Evolutionary conservation across 2,113 vertebrate species (phyloP).

Genomic region (Callionymus lyra): DNA sequence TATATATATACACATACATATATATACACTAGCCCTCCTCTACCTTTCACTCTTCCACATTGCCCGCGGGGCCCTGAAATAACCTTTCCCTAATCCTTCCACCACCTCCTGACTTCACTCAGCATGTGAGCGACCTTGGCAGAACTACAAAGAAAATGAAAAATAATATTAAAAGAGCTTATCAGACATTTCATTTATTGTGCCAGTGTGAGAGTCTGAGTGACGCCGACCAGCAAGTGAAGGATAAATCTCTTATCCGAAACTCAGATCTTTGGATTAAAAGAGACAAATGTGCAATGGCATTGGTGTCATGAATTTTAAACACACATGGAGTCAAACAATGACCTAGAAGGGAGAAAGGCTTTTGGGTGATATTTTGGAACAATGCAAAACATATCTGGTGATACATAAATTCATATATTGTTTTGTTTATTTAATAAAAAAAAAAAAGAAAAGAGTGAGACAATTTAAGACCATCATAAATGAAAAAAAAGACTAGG

Average conservation of each 20-base stretch:
- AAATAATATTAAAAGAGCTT: constrained; percentile 11
- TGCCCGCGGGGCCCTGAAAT: constrained; percentile 25
- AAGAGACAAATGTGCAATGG: constrained; percentile 1
- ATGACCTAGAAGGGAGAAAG: no score
- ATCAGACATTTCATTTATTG: constrained; percentile 22
- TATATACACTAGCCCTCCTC: constrained; percentile 9
- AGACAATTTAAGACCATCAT: no score
- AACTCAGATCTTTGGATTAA: constrained; percentile 14
- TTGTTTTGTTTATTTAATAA: no score
- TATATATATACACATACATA: constrained; percentile 57
- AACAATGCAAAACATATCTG: no score
- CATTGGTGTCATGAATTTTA: constrained; percentile 2
- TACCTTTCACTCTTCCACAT: constrained; percentile 8
- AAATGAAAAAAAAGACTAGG: no score
- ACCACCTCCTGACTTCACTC: constrained; percentile 22
- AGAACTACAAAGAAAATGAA: constrained; percentile 33
- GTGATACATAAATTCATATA: no score
- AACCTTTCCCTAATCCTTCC: constrained; percentile 40
- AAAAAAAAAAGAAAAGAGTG: no score
- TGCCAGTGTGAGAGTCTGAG: constrained; percentile 11
- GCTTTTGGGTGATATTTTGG: not conserved
- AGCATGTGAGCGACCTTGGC: constrained; percentile 41
- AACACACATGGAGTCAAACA: not conserved
- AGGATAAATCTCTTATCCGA: constrained; percentile 11
- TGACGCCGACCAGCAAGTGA: constrained; percentile 12